These are phyloP conservation scores for Lumbricus terrestris DNA, from an alignment of 2,888 invertebrate genomes.

Conservation along the genomic window DNA sequence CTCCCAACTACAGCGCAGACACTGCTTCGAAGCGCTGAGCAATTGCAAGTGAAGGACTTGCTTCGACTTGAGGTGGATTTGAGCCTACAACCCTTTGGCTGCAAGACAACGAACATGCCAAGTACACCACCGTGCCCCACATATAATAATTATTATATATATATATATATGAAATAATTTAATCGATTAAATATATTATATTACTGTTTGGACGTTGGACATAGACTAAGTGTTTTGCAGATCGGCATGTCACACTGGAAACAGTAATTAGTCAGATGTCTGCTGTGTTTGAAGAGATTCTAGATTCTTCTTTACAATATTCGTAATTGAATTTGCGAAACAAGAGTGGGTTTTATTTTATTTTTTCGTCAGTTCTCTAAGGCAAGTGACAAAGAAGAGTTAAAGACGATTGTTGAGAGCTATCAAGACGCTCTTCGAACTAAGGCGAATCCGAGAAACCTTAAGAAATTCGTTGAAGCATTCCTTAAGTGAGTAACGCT, in stretches of 20 bases:
- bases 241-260: not conserved
- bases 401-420: conserved; percentile 72
- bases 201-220: not conserved
- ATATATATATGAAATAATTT: not conserved
- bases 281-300: not conserved
- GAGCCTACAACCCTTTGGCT: too few relatives aligned
- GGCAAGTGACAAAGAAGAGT: conserved; percentile 53
- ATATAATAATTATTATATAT: too few relatives aligned
- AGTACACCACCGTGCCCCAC: too few relatives aligned
- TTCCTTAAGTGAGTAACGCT: conserved; percentile 73
- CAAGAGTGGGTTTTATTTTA: not conserved
- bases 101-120: too few relatives aligned
- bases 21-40: too few relatives aligned
- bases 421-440: conserved; percentile 74
- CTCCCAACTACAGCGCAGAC: too few relatives aligned
- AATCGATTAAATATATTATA: not conserved
- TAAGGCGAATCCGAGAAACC: conserved; percentile 76
- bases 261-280: not conserved
- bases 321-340: not conserved
- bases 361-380: conserved; percentile 51
- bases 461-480: conserved; percentile 77
- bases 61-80: too few relatives aligned
- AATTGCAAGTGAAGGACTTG: too few relatives aligned
- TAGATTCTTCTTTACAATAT: not conserved
- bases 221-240: not conserved